phyloP scores from a whole-genome alignment of 2,888 invertebrate genomes.

The Brachyopa scutellaris region DNA sequence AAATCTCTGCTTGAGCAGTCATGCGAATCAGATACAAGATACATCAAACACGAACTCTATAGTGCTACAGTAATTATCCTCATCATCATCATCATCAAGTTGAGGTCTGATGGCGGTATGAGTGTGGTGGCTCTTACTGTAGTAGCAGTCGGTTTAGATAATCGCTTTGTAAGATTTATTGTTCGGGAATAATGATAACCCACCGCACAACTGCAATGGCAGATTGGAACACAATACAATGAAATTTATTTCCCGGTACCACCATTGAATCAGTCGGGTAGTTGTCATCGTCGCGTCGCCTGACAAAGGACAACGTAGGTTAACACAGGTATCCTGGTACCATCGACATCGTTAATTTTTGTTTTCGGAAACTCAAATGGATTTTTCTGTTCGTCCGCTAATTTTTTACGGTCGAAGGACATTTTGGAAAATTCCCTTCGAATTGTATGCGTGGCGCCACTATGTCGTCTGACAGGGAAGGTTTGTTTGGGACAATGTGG shows the following conservation, averaged over 20 bases:
- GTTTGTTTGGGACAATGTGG: neutral
- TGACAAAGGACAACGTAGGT: conserved; percentile 18
- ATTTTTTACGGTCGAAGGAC: conserved; percentile 31
- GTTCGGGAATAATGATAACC: conserved; percentile 23
- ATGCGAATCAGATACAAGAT: conserved; percentile 67
- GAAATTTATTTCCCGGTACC: neutral
- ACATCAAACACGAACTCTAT: conserved; percentile 56
- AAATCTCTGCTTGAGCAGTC: conserved; percentile 65
- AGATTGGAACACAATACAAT: conserved; percentile 27
- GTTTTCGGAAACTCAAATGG: conserved; percentile 12
- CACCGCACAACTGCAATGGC: conserved; percentile 2
- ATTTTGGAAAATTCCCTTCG: conserved; percentile 33
- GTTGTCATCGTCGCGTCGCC: neutral
- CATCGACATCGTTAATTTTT: conserved; percentile 22
- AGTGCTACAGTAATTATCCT: conserved; percentile 44
- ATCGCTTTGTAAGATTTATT: conserved; percentile 48
- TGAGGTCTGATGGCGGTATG: too few relatives aligned
- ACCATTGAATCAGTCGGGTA: neutral
- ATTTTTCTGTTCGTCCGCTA: neutral
- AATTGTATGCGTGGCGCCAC: conserved; percentile 20
- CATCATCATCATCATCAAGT: conserved; percentile 12
- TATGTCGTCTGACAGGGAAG: neutral
- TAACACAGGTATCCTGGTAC: conserved; percentile 26
- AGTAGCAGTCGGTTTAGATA: conserved; percentile 21
- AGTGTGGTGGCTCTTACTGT: neutral